Evolutionary conservation across 2,797 vertebrate genomes (phyloP).

Genomic region (Paguma larvata): DNA sequence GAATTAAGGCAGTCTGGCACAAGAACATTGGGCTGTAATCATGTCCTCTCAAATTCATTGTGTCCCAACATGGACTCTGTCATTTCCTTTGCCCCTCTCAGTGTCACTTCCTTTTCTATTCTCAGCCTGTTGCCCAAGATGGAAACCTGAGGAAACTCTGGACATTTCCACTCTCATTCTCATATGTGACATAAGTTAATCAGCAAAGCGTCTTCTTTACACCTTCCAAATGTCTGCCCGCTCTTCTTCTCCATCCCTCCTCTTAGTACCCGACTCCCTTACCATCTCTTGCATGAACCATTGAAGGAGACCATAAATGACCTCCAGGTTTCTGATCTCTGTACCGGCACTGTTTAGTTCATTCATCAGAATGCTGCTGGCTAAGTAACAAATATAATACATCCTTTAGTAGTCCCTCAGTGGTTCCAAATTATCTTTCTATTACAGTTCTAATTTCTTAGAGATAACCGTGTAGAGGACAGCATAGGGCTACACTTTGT

Average conservation of each 20-base stretch:
- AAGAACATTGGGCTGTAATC: background rate
- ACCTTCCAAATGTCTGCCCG: background rate
- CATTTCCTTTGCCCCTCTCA: background rate
- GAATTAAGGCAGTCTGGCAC: background rate
- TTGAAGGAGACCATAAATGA: background rate
- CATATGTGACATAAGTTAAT: background rate
- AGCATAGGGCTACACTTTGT: constrained; percentile 3
- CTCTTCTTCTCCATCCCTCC: background rate
- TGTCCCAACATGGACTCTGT: background rate
- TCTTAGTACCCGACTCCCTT: background rate
- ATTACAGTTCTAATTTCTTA: constrained; percentile 45
- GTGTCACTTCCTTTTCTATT: background rate
- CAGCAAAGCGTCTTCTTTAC: background rate
- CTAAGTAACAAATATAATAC: background rate
- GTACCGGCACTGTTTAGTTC: background rate
- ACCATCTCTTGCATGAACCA: background rate
- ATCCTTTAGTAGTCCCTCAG: background rate
- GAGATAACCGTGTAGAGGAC: background rate
- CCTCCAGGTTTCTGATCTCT: background rate
- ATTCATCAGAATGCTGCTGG: background rate
- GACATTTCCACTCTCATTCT: background rate
- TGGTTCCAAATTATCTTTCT: background rate
- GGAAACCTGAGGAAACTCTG: background rate
- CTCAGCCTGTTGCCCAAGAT: background rate
- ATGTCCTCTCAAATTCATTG: background rate